Base-by-base conservation (phyloP, 2,888 invertebrate species). In the Chrysodeixis includens region DNA sequence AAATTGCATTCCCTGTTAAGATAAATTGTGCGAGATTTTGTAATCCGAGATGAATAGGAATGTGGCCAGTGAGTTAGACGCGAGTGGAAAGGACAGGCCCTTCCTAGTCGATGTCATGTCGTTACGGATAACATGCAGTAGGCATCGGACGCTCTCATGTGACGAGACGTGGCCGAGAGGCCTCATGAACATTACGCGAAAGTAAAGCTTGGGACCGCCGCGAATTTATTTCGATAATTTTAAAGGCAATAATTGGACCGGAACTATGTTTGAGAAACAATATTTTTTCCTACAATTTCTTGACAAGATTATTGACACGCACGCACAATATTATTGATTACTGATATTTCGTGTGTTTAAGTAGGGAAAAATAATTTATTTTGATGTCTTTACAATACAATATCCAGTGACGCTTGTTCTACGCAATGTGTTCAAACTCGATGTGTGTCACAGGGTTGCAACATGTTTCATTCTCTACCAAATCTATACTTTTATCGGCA, bases 1-100 rank as follows among this genome's bases (percentile, higher is more conserved):
- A 88, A 87, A 88, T 87, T 86, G 84, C 88, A 85, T 83, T 84
- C 79, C 75, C 71, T 78, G 62, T 72, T 67, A 78, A 81, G 85
- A 83, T 82, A 86, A 83, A 83, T 83, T 86, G 87, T 87, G 85
- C 83, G 78, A 86, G 82, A 88, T 86, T 86, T 84, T 80, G 85
- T 85, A 88, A 89, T 84, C 76, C 76, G 83, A 84, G 80, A 81
- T 82, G 80, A 81, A 71, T 70, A 66, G 67, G 59, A 66, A 65
- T 66, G 79, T 80, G 78, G 62, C 49, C 81, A 81, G 62, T 82
- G 83, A 82, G 56, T 56, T 79, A 73, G 65, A 70, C 54, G 30
- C 32, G 61, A 79, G 72, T 74, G 75, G 78, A 83, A 77, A 71
- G 56, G 83, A 81, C 82, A 77, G 60, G 54, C 32, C 59, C 69